Percentiles rank a stretch among this genome's conserved stretches.
These are phyloP conservation scores for Drosophila neotestacea DNA, from an alignment of 2,888 invertebrate genomes.

Conservation along the genomic window DNA sequence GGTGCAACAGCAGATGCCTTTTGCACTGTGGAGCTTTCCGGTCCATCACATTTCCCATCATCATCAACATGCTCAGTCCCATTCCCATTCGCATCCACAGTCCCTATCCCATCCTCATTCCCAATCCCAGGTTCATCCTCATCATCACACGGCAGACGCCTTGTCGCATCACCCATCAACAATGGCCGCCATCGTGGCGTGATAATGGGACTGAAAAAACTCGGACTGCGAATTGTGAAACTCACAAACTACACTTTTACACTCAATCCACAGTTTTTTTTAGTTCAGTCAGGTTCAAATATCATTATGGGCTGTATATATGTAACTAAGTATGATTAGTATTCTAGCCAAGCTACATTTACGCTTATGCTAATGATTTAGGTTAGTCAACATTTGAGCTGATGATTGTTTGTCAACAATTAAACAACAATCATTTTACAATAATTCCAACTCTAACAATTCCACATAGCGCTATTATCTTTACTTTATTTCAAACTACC, in stretches of 20 bases:
- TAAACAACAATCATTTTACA: not conserved
- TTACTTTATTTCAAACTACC: not conserved
- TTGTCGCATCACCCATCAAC: constrained; percentile 52
- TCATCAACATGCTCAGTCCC: constrained; percentile 23
- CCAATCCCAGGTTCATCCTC: constrained; percentile 37
- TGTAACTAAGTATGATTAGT: constrained; percentile 62
- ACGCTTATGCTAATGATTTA: constrained; percentile 58
- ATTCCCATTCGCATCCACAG: constrained; percentile 19
- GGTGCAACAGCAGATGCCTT: constrained; percentile 78
- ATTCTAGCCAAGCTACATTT: constrained; percentile 59
- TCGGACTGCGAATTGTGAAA: constrained; percentile 41
- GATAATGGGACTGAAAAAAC: constrained; percentile 60
- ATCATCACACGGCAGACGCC: constrained; percentile 26
- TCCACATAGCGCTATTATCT: not conserved
- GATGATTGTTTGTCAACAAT: constrained; percentile 11
- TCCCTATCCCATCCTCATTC: constrained; percentile 22
- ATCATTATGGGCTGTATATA: constrained; percentile 50
- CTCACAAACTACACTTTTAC: constrained; percentile 15
- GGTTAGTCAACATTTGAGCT: constrained; percentile 25
- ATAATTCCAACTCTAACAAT: not conserved
- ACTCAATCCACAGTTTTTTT: not conserved
- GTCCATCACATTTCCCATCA: constrained; percentile 73
- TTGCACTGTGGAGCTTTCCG: constrained; percentile 79
- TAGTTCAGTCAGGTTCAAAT: constrained; percentile 10
- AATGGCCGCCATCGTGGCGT: constrained; percentile 71